These are phyloP conservation scores for Vidua macroura DNA, from an alignment of 2,113 vertebrate species.

Conservation along the genomic window DNA sequence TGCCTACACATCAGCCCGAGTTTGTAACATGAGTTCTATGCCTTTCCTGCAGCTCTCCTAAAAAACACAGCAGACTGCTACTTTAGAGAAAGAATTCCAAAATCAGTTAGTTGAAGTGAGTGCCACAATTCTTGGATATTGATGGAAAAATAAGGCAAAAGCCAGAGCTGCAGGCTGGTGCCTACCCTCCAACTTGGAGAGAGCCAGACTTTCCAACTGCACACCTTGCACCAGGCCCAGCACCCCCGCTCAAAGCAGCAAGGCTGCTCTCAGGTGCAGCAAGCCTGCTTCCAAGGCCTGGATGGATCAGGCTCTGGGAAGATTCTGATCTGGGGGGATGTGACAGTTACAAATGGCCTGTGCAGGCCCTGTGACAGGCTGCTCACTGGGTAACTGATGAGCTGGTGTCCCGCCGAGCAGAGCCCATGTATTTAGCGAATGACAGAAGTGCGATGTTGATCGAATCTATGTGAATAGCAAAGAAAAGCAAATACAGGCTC, in stretches of 20 bases:
- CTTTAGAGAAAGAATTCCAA: neutral
- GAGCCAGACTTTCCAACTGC: neutral
- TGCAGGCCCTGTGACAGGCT: conserved; percentile 62
- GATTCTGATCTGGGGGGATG: conserved; percentile 64
- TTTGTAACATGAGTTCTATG: neutral
- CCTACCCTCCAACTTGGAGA: neutral
- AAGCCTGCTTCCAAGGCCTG: conserved; percentile 8
- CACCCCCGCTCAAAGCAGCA: neutral
- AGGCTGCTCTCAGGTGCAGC: neutral
- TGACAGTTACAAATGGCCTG: conserved; percentile 74
- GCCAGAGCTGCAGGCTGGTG: neutral
- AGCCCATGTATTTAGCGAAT: conserved; percentile 72
- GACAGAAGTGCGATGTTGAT: conserved; percentile 64
- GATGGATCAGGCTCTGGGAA: conserved; percentile 5
- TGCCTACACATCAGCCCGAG: neutral
- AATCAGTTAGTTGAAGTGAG: neutral
- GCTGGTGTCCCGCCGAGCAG: conserved; percentile 55
- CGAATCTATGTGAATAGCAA: conserved; percentile 63
- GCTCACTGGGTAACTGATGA: conserved; percentile 73
- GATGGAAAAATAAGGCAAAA: neutral
- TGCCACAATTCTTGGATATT: neutral
- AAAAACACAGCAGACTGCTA: neutral
- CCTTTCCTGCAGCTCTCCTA: neutral
- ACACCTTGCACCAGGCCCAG: neutral
- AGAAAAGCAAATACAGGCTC: conserved; percentile 67